Conservation (phyloP, 2,113 vertebrate genomes). For the Chloroceryle aenea region DNA sequence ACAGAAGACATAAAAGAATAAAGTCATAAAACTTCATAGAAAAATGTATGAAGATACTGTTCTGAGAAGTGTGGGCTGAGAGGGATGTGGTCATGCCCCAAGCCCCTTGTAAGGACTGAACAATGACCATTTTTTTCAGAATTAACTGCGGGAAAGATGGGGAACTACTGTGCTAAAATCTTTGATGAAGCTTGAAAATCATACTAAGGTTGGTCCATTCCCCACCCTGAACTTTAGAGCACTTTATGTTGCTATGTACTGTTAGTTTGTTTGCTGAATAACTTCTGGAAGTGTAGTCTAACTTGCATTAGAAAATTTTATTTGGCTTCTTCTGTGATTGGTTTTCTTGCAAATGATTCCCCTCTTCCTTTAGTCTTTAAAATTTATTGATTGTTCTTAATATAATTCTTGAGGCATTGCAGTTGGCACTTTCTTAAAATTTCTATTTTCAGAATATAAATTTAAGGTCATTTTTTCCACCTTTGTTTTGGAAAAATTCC, state of each 20-base stretch:
- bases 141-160: neutral
- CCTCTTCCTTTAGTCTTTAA: neutral
- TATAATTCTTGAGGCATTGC: neutral
- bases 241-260: neutral
- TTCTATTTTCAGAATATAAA: neutral
- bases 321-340: neutral
- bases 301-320: neutral
- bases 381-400: neutral
- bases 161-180: neutral
- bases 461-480: neutral
- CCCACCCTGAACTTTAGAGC: neutral
- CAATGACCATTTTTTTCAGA: neutral
- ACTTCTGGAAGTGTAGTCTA: neutral
- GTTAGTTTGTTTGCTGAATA: neutral
- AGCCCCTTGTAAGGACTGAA: neutral
- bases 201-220: neutral
- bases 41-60: fast-evolving
- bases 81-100: neutral
- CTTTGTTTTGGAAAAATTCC: neutral
- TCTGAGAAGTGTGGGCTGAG: neutral
- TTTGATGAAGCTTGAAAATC: neutral
- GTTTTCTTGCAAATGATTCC: neutral
- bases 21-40: neutral
- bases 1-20: neutral
- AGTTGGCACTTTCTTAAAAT: neutral